A percentile compares a stretch with the other conserved stretches of the same genome.
Evolutionary conservation across 2,113 vertebrate species (phyloP).

Genomic region (Galbula dea): DNA sequence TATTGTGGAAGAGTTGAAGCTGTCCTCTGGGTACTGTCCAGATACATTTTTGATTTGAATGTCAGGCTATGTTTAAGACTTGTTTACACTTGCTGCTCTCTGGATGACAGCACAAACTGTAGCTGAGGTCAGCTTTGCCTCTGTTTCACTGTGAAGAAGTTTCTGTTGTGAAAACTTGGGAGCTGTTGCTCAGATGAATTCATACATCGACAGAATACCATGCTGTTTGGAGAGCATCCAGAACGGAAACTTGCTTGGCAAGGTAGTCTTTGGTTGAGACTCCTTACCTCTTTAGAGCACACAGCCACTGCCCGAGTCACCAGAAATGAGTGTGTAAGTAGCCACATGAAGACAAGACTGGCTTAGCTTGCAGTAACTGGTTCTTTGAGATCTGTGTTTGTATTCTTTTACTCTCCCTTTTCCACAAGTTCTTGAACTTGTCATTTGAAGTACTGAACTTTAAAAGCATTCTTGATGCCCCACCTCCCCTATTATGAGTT

Average conservation of each 20-base stretch:
- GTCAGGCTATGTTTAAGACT: background rate
- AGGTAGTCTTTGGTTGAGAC: background rate
- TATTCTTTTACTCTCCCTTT: background rate
- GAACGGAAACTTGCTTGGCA: background rate
- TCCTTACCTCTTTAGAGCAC: background rate
- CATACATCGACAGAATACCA: background rate
- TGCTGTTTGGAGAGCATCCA: conserved; percentile 12
- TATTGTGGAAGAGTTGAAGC: background rate
- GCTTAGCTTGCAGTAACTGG: conserved; percentile 9
- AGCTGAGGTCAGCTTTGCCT: conserved; percentile 43
- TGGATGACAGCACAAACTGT: conserved; percentile 13
- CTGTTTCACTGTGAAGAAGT: background rate
- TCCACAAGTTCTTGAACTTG: background rate
- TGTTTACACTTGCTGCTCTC: conserved; percentile 20
- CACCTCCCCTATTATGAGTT: background rate
- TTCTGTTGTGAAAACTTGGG: background rate
- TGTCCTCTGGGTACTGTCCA: background rate
- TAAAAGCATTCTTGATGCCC: background rate
- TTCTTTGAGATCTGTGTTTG: background rate
- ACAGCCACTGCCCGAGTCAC: background rate
- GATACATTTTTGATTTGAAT: background rate
- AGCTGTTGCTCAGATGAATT: background rate
- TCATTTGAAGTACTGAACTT: background rate
- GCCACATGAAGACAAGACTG: background rate
- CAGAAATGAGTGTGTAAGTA: background rate